Evolutionary conservation across 2,888 invertebrate genomes (phyloP), one percentile per base, ranked within the genome.

Genomic region (Tetramorium bicarinatum): DNA sequence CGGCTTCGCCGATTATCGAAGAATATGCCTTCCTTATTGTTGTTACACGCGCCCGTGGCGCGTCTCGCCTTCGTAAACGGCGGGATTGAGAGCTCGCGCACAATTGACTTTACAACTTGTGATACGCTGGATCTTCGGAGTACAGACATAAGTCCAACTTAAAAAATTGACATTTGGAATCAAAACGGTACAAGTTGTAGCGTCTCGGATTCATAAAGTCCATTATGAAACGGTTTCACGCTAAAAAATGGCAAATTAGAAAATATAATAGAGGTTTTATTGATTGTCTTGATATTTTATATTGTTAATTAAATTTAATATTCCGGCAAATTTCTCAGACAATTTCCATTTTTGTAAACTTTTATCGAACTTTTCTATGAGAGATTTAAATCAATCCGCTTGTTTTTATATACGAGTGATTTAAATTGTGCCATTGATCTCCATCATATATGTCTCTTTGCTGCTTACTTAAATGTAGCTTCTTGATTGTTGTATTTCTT

Each of bases 1-100:
- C 29, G 52, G 38, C 64, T 76, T 67, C 49, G 75, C 41, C 67
- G 59, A 75, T 83, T 71, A 85, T 66, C 71, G 72, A 34, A 21
- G 56, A 82, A 54, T 52, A 62, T 69, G 54, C 44, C 69, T 83
- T 69, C 80, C 80, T 61, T 38, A 61, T 61, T 67, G 67, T 64
- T 62, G 29, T 62, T 61, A 61, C 38, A 59, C 21, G 25, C 21
- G 61, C 49, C 25, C 11, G 13, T 29, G 44, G 38, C 47, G 38
- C 47, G 38, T 41, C 47, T 38, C 59, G 29, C 21, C 56, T 41
- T 64, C 18, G 13, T 56, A 47, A 66, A 44, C 38, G 64, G 41
- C 49, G 49, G 18, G 66, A 52, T 67, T 41, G 15, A 76, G 25
- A 54, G 21, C 25, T 67, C 49, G 18, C 25, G 52, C 38, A 49